phyloP scores from a whole-genome alignment of 2,797 vertebrate genomes.

The Gephyroberyx darwinii region DNA sequence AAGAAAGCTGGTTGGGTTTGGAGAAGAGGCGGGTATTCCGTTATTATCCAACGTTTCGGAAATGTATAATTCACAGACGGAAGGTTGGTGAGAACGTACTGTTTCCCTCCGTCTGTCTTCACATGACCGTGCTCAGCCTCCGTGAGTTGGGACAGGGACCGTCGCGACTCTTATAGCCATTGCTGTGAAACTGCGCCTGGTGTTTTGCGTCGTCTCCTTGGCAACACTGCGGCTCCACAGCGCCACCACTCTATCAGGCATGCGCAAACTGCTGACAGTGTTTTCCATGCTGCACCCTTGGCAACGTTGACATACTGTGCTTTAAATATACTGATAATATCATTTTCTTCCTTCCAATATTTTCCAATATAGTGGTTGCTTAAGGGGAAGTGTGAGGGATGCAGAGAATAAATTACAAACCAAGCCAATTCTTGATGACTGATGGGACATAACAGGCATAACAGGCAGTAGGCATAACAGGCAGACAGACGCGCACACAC shows the following conservation, averaged over 20 bases:
- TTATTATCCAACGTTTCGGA: neutral
- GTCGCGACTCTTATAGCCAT: slow-evolving; percentile 68
- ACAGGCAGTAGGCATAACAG: neutral
- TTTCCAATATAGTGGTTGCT: neutral
- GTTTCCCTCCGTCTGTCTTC: slow-evolving; percentile 5
- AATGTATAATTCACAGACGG: neutral
- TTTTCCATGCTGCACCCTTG: too few relatives aligned
- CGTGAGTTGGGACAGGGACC: slow-evolving; percentile 31
- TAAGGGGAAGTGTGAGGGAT: neutral
- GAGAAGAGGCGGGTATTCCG: neutral
- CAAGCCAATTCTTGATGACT: neutral
- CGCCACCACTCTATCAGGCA: slow-evolving; percentile 40
- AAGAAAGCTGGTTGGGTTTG: neutral
- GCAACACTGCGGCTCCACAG: slow-evolving; percentile 68
- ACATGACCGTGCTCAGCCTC: slow-evolving; percentile 28
- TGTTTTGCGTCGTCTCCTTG: slow-evolving; percentile 75
- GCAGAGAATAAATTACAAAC: neutral
- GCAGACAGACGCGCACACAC: neutral
- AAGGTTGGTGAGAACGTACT: accelerated
- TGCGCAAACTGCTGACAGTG: neutral
- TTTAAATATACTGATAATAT: too few relatives aligned
- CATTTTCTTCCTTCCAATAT: neutral
- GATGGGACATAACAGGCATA: neutral
- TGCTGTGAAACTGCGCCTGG: slow-evolving; percentile 51
- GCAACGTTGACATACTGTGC: too few relatives aligned